These are phyloP conservation scores for Peromyscus eremicus DNA, from an alignment of 2,797 vertebrate species.

Conservation along the genomic window DNA sequence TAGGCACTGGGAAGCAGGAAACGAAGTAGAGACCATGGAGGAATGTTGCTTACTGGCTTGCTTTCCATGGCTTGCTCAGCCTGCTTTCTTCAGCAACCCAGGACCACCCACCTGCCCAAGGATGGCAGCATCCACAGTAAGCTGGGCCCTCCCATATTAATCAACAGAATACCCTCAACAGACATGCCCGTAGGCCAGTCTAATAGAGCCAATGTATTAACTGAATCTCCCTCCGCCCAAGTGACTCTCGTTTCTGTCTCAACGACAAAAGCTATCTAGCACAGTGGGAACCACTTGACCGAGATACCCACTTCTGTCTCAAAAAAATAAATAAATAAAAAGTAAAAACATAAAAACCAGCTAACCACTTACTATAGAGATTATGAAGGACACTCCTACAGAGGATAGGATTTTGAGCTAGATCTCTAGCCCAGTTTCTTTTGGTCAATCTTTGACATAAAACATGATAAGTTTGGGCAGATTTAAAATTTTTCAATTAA, in stretches of 20 bases:
- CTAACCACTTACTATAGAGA: not conserved
- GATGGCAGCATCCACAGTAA: too few species aligned
- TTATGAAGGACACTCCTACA: not conserved
- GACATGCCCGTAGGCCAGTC: not conserved
- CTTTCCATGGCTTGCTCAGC: not conserved
- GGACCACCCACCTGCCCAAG: not conserved
- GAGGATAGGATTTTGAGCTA: conserved; percentile 22
- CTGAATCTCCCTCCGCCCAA: not conserved
- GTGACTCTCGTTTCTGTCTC: not conserved
- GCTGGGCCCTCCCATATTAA: not conserved
- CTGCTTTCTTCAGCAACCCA: not conserved
- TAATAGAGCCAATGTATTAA: not conserved
- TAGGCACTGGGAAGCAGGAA: too few species aligned
- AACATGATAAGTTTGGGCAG: not conserved
- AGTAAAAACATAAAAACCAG: not conserved
- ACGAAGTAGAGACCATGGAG: too few species aligned
- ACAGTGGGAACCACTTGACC: not conserved
- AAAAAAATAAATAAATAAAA: not conserved
- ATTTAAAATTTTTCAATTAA: not conserved
- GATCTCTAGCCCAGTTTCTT: not conserved
- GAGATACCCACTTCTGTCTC: not conserved
- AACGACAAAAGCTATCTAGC: not conserved
- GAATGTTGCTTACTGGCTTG: too few species aligned
- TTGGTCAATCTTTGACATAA: not conserved
- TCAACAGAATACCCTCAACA: not conserved